Percentiles rank a stretch among this genome's conserved stretches.
These are phyloP conservation scores for Athetis lepigone DNA, from an alignment of 2,888 invertebrate genomes.

Conservation along the genomic window DNA sequence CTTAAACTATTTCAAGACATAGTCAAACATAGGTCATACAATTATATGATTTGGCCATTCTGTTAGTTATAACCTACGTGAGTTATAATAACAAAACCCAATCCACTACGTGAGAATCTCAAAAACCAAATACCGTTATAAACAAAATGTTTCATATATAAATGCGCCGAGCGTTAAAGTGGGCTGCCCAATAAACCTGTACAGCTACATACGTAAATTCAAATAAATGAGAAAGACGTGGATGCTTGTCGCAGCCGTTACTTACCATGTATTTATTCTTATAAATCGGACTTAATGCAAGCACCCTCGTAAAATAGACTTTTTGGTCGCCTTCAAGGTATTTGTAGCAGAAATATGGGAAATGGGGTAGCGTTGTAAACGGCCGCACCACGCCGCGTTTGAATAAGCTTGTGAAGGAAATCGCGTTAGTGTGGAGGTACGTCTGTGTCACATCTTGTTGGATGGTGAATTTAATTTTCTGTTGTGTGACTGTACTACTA, in stretches of 20 bases:
- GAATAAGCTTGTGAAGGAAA: slow-evolving; percentile 49
- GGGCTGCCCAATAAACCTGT: slow-evolving; percentile 57
- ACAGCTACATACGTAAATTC: slow-evolving; percentile 67
- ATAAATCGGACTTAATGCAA: slow-evolving; percentile 78
- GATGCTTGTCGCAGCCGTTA: slow-evolving; percentile 64
- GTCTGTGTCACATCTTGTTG: slow-evolving; percentile 14
- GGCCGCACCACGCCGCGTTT: slow-evolving; percentile 37
- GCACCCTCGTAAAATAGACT: slow-evolving; percentile 75
- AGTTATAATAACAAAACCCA: background rate
- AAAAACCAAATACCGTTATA: slow-evolving; percentile 36
- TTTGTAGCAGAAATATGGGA: slow-evolving; percentile 65
- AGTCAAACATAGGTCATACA: too few species aligned
- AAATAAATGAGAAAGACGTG: slow-evolving; percentile 67
- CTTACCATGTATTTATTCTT: slow-evolving; percentile 78
- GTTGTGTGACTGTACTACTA: too few species aligned
- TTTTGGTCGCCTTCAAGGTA: slow-evolving; percentile 69
- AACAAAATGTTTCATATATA: slow-evolving; percentile 59
- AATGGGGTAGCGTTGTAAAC: slow-evolving; percentile 59
- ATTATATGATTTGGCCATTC: too few species aligned
- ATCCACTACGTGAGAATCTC: slow-evolving; percentile 1
- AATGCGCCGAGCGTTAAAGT: slow-evolving; percentile 41
- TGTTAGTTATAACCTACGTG: background rate
- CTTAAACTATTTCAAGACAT: too few species aligned
- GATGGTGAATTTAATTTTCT: slow-evolving; percentile 25
- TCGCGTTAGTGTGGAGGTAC: slow-evolving; percentile 11